Conservation (phyloP, 2,797 vertebrate species). For the Lagodon rhomboides region DNA sequence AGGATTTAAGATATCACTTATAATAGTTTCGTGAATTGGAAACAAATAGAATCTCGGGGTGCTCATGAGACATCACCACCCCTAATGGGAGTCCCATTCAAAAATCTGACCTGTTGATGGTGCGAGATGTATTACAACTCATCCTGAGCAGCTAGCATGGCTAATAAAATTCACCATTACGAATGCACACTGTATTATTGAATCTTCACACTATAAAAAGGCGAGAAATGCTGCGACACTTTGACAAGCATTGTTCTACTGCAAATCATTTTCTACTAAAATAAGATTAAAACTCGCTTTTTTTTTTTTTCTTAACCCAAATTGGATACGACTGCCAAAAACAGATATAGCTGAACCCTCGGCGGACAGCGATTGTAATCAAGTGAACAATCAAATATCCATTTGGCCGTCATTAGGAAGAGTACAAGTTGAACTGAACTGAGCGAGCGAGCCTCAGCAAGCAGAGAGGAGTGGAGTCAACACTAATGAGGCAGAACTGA, state of each 20-base stretch:
- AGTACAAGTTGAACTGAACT: constrained; percentile 33
- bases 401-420: constrained; percentile 43
- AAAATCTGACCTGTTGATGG: no score
- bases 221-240: background rate
- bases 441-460: constrained; percentile 51
- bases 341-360: constrained; percentile 24
- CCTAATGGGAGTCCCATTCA: background rate
- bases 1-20: no score
- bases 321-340: constrained; percentile 24
- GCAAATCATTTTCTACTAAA: background rate
- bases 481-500: constrained; percentile 42
- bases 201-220: constrained; percentile 10
- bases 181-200: no score
- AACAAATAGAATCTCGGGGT: no score
- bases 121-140: background rate
- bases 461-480: constrained; percentile 24
- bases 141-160: background rate
- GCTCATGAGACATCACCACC: no score
- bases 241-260: constrained; percentile 11
- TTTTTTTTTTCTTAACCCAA: constrained; percentile 10
- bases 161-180: background rate
- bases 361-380: constrained; percentile 14
- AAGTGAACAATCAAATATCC: constrained; percentile 57
- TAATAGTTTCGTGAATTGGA: no score
- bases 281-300: background rate